phyloP scores from a whole-genome alignment of 2,888 invertebrate species.

The Eueremaeus valkanovi region DNA sequence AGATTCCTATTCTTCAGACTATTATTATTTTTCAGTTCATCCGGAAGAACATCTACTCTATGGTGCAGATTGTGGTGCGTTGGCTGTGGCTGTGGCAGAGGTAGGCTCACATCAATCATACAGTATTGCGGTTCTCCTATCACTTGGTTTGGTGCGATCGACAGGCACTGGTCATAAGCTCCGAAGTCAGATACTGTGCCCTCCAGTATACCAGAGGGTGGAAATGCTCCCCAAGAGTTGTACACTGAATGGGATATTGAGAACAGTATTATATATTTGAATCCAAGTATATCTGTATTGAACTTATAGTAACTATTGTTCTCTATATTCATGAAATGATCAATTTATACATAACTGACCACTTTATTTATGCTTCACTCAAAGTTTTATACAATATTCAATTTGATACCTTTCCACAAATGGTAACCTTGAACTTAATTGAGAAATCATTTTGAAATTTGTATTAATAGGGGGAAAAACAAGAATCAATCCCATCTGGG shows the following conservation, averaged over 20 bases:
- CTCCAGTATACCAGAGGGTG: slow-evolving; percentile 33
- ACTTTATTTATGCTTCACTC: too few relatives aligned
- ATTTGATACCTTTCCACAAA: too few relatives aligned
- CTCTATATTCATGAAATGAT: too few relatives aligned
- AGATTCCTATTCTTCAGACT: background rate
- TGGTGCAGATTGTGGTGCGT: slow-evolving; percentile 15
- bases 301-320: too few relatives aligned
- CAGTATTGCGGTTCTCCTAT: slow-evolving; percentile 17
- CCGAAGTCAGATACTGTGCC: slow-evolving; percentile 39
- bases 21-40: background rate
- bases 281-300: too few relatives aligned
- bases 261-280: too few relatives aligned
- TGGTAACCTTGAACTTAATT: too few relatives aligned
- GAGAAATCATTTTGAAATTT: too few relatives aligned
- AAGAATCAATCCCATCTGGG: too few relatives aligned
- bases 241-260: slow-evolving; percentile 7
- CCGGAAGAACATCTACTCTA: background rate
- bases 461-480: too few relatives aligned
- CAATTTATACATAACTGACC: too few relatives aligned
- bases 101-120: background rate
- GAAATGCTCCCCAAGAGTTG: slow-evolving; percentile 41
- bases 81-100: background rate
- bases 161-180: slow-evolving; percentile 40
- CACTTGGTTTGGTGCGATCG: background rate
- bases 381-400: too few relatives aligned